Evolutionary conservation across 2,113 vertebrate genomes (phyloP).

Genomic region (Microcebus ravelobensis): DNA sequence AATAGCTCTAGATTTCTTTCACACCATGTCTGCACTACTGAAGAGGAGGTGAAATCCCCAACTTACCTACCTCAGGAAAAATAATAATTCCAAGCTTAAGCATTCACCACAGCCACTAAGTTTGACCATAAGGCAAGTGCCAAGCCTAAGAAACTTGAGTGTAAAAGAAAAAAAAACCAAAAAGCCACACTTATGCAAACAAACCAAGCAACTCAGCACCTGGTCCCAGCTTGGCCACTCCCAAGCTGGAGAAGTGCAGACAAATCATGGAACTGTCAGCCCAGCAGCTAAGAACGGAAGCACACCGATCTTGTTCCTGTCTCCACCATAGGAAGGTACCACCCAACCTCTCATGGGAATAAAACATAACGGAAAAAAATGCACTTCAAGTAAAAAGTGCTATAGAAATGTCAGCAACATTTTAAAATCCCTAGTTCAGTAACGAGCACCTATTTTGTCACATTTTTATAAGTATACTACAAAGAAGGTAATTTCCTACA

Average conservation of each 20-base stretch:
- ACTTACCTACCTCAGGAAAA: background rate
- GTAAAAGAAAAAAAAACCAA: no score
- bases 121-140: background rate
- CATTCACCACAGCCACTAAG: background rate
- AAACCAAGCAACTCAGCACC: background rate
- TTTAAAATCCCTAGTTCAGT: background rate
- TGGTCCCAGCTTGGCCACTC: background rate
- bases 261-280: fast-evolving
- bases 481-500: background rate
- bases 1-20: no score
- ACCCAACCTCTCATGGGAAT: no score
- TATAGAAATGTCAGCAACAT: background rate
- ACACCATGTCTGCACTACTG: background rate
- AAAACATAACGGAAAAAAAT: background rate
- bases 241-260: background rate
- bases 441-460: fast-evolving
- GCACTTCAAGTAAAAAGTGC: background rate
- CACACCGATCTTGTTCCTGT: fast-evolving
- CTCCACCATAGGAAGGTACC: background rate
- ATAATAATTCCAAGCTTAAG: background rate
- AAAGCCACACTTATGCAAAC: background rate
- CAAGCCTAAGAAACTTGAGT: background rate
- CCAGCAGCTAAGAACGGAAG: background rate
- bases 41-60: background rate
- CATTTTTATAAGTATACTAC: fast-evolving